Evolutionary conservation across 1,140 invertebrate genomes (phyloP).

Genomic region (Oryctes rhinoceros): DNA sequence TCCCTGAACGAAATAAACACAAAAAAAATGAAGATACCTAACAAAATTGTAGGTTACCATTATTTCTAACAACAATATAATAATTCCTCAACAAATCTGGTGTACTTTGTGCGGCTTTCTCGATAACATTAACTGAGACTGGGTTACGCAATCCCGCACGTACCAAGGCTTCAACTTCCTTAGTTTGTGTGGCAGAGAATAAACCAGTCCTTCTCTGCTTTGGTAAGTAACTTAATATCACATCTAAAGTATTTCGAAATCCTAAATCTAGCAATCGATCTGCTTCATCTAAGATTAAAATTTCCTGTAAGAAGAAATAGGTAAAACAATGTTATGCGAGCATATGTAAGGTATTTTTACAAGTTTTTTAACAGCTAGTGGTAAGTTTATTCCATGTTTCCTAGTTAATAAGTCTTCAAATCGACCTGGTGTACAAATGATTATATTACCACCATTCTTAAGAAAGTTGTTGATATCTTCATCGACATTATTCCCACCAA

Average conservation of each 20-base stretch:
- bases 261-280: slow-evolving; percentile 93
- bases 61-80: slow-evolving; percentile 82
- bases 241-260: slow-evolving; percentile 88
- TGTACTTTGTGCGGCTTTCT: slow-evolving; percentile 81
- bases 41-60: slow-evolving; percentile 64
- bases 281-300: slow-evolving; percentile 96
- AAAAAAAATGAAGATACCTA: neutral
- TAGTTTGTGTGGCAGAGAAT: slow-evolving; percentile 98
- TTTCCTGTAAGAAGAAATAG: slow-evolving; percentile 70
- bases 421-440: slow-evolving; percentile 91
- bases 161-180: slow-evolving; percentile 90
- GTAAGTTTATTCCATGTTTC: slow-evolving; percentile 70
- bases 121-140: slow-evolving; percentile 88
- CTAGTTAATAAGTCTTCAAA: slow-evolving; percentile 86
- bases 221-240: slow-evolving; percentile 90
- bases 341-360: slow-evolving; percentile 61
- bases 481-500: slow-evolving; percentile 82
- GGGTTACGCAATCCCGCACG: slow-evolving; percentile 96
- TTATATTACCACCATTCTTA: slow-evolving; percentile 81
- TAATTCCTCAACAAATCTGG: slow-evolving; percentile 86
- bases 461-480: slow-evolving; percentile 77
- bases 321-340: neutral
- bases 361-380: slow-evolving; percentile 74
- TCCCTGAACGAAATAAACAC: slow-evolving; percentile 50
- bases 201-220: slow-evolving; percentile 93